These are phyloP conservation scores for Dasypus novemcinctus DNA, from an alignment of 2,113 vertebrate species.

Conservation along the genomic window DNA sequence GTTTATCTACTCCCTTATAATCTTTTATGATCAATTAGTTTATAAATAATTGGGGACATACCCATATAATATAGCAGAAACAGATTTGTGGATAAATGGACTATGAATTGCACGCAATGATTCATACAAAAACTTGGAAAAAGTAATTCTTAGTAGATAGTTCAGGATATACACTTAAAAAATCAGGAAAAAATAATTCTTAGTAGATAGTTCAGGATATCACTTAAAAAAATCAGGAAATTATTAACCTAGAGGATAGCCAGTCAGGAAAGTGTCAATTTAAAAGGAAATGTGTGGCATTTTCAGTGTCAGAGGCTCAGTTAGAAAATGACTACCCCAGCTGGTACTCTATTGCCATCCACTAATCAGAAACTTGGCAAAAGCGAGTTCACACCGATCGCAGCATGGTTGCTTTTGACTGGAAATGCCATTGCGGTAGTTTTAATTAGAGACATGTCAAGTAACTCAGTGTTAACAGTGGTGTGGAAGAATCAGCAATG, in stretches of 20 bases:
- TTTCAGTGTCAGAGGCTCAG: neutral
- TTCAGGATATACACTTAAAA: neutral
- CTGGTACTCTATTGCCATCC: neutral
- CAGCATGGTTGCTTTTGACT: slow-evolving; percentile 5
- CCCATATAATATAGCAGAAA: neutral
- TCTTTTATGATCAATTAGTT: neutral
- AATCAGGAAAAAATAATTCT: neutral
- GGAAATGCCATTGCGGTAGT: neutral
- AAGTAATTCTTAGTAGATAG: neutral
- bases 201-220: neutral
- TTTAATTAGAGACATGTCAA: slow-evolving; percentile 51
- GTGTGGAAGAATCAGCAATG: neutral
- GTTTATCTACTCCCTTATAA: neutral
- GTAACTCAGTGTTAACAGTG: slow-evolving; percentile 4
- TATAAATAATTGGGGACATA: neutral
- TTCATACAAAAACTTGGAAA: neutral
- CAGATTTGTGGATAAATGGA: neutral
- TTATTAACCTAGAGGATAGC: neutral
- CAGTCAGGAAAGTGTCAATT: neutral
- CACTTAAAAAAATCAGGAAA: neutral
- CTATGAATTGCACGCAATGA: neutral
- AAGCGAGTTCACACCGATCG: neutral
- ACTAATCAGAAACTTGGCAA: slow-evolving; percentile 29
- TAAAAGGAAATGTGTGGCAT: neutral
- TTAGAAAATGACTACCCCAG: neutral